Conservation (phyloP, 2,888 invertebrate genomes). For the Lepidonotus clava region DNA sequence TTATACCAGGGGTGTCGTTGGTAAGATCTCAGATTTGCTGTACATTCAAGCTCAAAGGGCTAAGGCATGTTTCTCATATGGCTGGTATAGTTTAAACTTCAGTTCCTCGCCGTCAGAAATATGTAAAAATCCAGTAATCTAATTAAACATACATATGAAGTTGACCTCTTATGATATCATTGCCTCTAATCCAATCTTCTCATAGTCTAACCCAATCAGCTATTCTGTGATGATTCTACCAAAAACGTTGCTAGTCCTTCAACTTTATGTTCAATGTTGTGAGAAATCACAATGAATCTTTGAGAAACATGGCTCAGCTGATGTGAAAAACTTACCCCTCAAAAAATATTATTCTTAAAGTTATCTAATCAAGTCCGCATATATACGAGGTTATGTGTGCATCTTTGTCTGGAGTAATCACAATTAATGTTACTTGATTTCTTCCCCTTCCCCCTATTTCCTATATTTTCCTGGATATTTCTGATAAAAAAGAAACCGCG, state of each 20-base stretch:
- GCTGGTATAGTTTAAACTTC: too few relatives aligned
- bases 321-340: too few relatives aligned
- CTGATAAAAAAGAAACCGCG: neutral
- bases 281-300: neutral
- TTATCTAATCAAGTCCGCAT: neutral
- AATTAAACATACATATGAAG: too few relatives aligned
- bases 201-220: too few relatives aligned
- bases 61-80: neutral
- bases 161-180: too few relatives aligned
- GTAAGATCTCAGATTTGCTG: slow-evolving; percentile 6
- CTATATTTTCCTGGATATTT: neutral
- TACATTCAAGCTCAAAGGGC: neutral
- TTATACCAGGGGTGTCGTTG: neutral
- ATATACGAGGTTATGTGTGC: neutral
- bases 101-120: too few relatives aligned
- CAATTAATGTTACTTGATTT: too few relatives aligned
- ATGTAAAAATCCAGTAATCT: too few relatives aligned
- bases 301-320: slow-evolving; percentile 5
- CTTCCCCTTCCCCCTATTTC: neutral
- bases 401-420: neutral
- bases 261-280: neutral
- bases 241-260: neutral
- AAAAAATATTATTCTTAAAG: neutral
- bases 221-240: slow-evolving; percentile 22
- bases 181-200: too few relatives aligned